Evolutionary conservation across 1,140 invertebrate species (phyloP).

Genomic region (Drosophila pallidifrons): DNA sequence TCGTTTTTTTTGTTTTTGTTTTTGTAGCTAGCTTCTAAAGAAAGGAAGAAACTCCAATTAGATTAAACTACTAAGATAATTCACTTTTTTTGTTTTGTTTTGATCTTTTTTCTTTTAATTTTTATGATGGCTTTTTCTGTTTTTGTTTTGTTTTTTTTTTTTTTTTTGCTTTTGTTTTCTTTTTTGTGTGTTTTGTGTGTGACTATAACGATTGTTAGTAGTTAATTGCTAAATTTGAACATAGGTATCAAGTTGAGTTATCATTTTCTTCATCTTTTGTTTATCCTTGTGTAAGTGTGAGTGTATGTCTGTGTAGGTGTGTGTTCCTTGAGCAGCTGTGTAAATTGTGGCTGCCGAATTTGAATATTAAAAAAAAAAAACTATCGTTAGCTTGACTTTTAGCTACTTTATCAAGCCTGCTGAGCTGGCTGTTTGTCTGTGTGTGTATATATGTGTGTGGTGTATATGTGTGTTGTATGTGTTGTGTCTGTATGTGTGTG

Average conservation of each 20-base stretch:
- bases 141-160: background rate
- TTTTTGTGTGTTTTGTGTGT: constrained; percentile 51
- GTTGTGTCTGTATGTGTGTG: constrained; percentile 50
- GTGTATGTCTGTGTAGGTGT: constrained; percentile 42
- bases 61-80: constrained; percentile 82
- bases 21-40: constrained; percentile 77
- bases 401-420: constrained; percentile 63
- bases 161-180: constrained; percentile 10
- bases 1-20: constrained; percentile 35
- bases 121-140: constrained; percentile 23
- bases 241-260: constrained; percentile 81
- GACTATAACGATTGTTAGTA: constrained; percentile 78
- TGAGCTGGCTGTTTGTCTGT: constrained; percentile 55
- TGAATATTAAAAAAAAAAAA: constrained; percentile 65
- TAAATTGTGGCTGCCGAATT: constrained; percentile 53
- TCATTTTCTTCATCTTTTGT: constrained; percentile 29
- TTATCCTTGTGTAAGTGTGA: constrained; percentile 40
- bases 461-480: constrained; percentile 25
- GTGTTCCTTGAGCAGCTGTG: constrained; percentile 47
- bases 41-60: constrained; percentile 83
- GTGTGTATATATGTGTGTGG: constrained; percentile 23
- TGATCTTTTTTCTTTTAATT: constrained; percentile 23
- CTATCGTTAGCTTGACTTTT: constrained; percentile 40
- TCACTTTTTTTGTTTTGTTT: constrained; percentile 55
- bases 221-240: constrained; percentile 81